Conservation (phyloP, 2,888 invertebrate genomes). For the Drosophila suboccidentalis region DNA sequence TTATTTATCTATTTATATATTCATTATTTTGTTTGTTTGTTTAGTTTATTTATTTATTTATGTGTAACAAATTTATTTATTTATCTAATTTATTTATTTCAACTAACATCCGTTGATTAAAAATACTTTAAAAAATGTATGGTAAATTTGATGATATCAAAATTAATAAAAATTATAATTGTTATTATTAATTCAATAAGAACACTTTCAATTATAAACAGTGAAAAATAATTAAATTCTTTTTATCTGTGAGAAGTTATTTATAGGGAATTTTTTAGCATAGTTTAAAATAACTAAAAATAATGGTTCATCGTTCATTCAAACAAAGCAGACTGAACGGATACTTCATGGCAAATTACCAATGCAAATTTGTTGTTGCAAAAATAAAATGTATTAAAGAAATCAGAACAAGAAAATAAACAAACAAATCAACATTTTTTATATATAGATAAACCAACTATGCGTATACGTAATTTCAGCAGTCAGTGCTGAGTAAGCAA, state of each 20-base stretch:
- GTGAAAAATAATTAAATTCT: background rate
- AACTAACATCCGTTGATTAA: no score
- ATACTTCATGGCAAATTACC: constrained; percentile 46
- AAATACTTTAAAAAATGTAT: no score
- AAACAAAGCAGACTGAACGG: constrained; percentile 44
- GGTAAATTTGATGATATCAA: no score
- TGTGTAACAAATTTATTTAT: no score
- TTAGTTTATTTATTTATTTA: no score
- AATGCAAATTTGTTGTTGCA: constrained; percentile 51
- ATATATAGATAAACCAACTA: background rate
- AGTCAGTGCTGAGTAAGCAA: background rate
- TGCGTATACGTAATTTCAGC: constrained; percentile 39
- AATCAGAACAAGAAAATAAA: constrained; percentile 22
- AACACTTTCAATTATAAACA: constrained; percentile 1
- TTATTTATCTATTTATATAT: no score
- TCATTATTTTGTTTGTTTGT: no score
- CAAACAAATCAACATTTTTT: constrained; percentile 9
- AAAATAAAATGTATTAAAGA: constrained; percentile 34
- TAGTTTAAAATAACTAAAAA: constrained; percentile 4
- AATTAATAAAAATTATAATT: no score
- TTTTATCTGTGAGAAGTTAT: background rate
- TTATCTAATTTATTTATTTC: no score
- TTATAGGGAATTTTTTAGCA: constrained; percentile 7
- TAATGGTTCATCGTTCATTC: constrained; percentile 15
- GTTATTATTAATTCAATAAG: background rate